phyloP scores from a whole-genome alignment of 64 coral and sea anemone genomes.

The Dendronephthya gigantea region DNA sequence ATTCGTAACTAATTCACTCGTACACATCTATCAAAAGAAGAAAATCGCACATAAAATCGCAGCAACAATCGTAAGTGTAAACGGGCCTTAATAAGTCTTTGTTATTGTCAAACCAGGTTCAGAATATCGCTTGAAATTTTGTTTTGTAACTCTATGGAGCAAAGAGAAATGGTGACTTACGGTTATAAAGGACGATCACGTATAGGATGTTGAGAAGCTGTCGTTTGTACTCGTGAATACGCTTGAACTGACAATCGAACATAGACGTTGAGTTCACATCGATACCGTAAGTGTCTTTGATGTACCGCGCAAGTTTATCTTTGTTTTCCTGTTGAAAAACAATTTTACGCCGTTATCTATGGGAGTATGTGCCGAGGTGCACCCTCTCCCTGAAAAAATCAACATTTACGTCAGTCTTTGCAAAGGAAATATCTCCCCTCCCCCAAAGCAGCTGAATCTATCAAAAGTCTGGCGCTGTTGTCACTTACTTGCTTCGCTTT shows the following conservation, averaged over 20 bases:
- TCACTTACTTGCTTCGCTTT: slow-evolving; percentile 69
- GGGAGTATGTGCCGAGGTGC: too few species aligned
- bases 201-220: slow-evolving; percentile 81
- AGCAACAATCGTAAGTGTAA: too few species aligned
- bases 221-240: slow-evolving; percentile 91
- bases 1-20: too few species aligned
- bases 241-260: slow-evolving; percentile 88
- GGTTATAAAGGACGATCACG: slow-evolving; percentile 79
- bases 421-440: background rate
- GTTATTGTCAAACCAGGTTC: too few species aligned
- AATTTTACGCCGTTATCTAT: background rate
- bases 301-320: slow-evolving; percentile 60
- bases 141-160: too few species aligned
- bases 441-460: too few species aligned
- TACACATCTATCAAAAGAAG: too few species aligned
- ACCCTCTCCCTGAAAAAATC: background rate
- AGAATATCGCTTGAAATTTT: too few species aligned
- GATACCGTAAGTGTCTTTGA: slow-evolving; percentile 52
- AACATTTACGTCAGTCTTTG: background rate
- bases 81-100: too few species aligned
- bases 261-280: slow-evolving; percentile 71
- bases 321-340: slow-evolving; percentile 65
- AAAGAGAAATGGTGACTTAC: slow-evolving; percentile 22
- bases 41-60: too few species aligned
- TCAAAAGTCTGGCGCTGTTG: too few species aligned